These are phyloP conservation scores for Strigamia transsilvanica DNA, from an alignment of 2,888 invertebrate species.

Conservation along the genomic window DNA sequence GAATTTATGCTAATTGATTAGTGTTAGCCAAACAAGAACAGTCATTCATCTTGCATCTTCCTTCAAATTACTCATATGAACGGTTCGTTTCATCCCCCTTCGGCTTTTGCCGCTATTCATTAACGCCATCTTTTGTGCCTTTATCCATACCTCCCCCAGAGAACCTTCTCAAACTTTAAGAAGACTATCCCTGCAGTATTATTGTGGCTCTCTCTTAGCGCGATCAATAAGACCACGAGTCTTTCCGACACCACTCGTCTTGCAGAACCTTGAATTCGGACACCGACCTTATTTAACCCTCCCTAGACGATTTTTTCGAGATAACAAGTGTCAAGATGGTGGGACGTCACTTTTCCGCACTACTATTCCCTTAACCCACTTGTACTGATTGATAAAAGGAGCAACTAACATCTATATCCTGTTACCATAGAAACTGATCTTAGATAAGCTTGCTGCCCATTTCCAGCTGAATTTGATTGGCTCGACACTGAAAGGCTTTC, in stretches of 20 bases:
- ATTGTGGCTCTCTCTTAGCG: constrained; percentile 16
- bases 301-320: neutral
- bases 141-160: neutral
- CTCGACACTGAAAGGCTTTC: constrained; percentile 31
- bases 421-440: constrained; percentile 40
- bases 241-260: neutral
- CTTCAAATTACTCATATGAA: neutral
- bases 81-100: neutral
- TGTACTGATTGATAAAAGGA: constrained; percentile 28
- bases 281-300: constrained; percentile 19
- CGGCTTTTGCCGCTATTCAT: neutral
- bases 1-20: constrained; percentile 15
- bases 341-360: neutral
- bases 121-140: neutral
- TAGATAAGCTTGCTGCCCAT: constrained; percentile 4
- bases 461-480: constrained; percentile 27
- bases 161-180: constrained; percentile 4
- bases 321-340: constrained; percentile 31
- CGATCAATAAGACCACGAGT: constrained; percentile 24
- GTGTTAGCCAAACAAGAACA: constrained; percentile 1
- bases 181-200: constrained; percentile 15
- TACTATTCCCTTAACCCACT: constrained; percentile 41
- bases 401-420: constrained; percentile 31
- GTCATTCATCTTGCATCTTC: neutral
- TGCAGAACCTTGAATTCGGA: constrained; percentile 28